Evolutionary conservation across 2,888 invertebrate species (phyloP).

Genomic region (Leptogaster cylindrica): DNA sequence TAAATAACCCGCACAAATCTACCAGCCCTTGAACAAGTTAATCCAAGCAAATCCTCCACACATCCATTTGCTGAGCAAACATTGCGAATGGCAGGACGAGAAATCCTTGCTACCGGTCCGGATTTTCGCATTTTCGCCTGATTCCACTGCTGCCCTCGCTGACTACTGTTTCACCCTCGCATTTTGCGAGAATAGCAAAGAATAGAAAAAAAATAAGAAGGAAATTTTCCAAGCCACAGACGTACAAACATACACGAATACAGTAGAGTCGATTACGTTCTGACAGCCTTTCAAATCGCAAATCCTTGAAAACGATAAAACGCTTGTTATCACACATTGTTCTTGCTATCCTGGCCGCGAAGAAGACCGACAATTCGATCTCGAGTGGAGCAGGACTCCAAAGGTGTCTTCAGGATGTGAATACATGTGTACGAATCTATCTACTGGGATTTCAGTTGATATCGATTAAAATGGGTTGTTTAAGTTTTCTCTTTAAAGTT

Average conservation of each 20-base stretch:
- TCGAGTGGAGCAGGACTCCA: no score
- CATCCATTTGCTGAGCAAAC: constrained; percentile 47
- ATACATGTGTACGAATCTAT: no score
- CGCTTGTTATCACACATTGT: constrained; percentile 49
- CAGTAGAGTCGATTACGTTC: constrained; percentile 32
- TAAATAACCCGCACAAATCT: constrained; percentile 42
- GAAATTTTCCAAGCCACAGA: no score
- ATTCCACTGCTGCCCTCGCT: background rate
- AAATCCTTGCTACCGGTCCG: background rate
- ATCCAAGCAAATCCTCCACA: constrained; percentile 48
- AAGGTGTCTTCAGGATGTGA: no score
- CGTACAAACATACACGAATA: constrained; percentile 19
- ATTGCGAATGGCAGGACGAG: constrained; percentile 15
- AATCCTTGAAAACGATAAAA: constrained; percentile 46
- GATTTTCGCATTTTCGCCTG: background rate
- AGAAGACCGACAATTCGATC: no score
- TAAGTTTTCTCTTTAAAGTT: no score
- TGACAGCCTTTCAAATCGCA: constrained; percentile 40
- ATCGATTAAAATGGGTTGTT: no score
- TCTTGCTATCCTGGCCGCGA: constrained; percentile 23
- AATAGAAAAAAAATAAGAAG: background rate
- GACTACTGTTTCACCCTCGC: constrained; percentile 17
- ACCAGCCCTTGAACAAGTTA: constrained; percentile 47
- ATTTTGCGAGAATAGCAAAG: constrained; percentile 30
- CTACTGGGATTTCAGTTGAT: no score